Evolutionary conservation across 2,113 vertebrate species (phyloP).

Genomic region (Austrofundulus limnaeus): DNA sequence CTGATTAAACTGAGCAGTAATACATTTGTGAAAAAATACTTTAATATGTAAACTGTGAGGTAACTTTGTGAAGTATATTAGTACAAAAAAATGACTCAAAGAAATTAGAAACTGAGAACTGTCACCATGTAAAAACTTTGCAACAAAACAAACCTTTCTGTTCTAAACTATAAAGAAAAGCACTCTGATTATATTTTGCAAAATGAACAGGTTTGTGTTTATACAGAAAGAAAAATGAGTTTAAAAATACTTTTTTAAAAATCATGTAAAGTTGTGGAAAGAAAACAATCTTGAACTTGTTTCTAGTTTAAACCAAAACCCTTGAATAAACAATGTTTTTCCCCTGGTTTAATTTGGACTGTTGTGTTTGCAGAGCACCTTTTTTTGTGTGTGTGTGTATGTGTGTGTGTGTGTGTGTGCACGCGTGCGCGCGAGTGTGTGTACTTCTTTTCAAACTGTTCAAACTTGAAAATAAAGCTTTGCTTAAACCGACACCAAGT

Average conservation of each 20-base stretch:
- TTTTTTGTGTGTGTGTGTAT: no score
- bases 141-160: background rate
- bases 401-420: no score
- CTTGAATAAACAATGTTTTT: background rate
- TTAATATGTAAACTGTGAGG: conserved; percentile 33
- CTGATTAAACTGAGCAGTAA: conserved; percentile 8
- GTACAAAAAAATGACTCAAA: background rate
- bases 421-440: no score
- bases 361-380: background rate
- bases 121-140: background rate
- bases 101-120: conserved; percentile 9
- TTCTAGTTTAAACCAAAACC: background rate
- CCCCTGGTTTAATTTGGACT: no score
- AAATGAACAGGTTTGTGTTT: background rate
- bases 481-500: no score
- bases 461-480: background rate
- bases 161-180: conserved; percentile 6
- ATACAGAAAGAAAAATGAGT: background rate
- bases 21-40: background rate
- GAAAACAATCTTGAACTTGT: background rate
- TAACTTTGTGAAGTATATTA: conserved; percentile 28
- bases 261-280: no score
- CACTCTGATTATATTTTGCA: background rate
- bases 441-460: background rate
- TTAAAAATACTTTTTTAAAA: background rate